Evolutionary conservation across 2,888 invertebrate genomes (phyloP).

Genomic region (Ectemnius continuus): DNA sequence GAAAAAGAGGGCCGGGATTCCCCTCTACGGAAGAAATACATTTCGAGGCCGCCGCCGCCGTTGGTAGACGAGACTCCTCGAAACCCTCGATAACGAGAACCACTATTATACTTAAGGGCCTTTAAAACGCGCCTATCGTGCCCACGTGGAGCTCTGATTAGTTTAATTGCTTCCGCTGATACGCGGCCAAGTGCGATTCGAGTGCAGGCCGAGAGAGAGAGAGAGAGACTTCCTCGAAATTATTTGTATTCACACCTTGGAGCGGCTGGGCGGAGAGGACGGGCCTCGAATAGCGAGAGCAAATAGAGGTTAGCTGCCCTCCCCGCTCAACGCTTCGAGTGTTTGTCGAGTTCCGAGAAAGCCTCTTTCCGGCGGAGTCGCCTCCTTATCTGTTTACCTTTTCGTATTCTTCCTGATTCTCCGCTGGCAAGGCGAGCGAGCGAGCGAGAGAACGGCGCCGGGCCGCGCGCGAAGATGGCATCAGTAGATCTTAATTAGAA

Average conservation of each 20-base stretch:
- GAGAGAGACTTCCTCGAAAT: slow-evolving; percentile 6
- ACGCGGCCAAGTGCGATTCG: not conserved
- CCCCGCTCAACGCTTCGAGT: slow-evolving; percentile 11
- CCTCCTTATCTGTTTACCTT: slow-evolving; percentile 27
- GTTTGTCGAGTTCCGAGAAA: slow-evolving; percentile 19
- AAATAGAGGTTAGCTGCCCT: not conserved
- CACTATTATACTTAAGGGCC: not conserved
- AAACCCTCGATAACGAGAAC: too few relatives aligned
- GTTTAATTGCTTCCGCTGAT: slow-evolving; percentile 8
- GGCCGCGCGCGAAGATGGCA: slow-evolving; percentile 24
- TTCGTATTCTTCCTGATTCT: slow-evolving; percentile 13
- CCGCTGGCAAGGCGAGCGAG: too few relatives aligned
- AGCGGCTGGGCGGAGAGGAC: not conserved
- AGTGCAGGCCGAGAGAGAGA: not conserved
- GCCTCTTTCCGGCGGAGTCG: slow-evolving; percentile 21
- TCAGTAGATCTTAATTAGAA: slow-evolving; percentile 48
- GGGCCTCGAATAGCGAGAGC: not conserved
- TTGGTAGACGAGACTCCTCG: too few relatives aligned
- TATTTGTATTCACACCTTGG: slow-evolving; percentile 3
- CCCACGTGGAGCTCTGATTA: slow-evolving; percentile 3
- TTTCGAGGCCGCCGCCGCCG: too few relatives aligned
- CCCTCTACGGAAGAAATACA: not conserved
- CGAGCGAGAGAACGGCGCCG: slow-evolving; percentile 8
- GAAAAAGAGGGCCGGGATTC: not conserved
- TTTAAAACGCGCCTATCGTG: not conserved